Evolutionary conservation across 2,113 vertebrate species (phyloP).

Genomic region (Petrocephalus microphthalmus): DNA sequence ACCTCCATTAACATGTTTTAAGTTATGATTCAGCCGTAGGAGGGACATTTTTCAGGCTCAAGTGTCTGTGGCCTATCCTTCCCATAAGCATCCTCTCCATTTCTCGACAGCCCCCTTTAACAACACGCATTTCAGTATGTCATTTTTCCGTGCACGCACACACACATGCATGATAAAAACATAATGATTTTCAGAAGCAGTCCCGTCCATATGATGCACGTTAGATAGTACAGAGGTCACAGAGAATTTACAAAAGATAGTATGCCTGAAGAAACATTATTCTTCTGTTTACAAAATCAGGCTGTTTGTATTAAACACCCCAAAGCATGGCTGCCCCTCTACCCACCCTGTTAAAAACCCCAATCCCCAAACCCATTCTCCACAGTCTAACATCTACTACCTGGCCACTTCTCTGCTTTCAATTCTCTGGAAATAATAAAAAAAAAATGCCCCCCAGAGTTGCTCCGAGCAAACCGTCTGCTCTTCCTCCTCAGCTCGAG

Average conservation of each 20-base stretch:
- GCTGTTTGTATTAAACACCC: conserved; percentile 46
- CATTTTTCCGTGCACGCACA: conserved; percentile 28
- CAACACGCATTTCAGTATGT: neutral
- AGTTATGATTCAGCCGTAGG: conserved; percentile 23
- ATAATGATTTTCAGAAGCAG: conserved; percentile 42
- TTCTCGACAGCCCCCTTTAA: neutral
- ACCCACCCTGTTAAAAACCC: neutral
- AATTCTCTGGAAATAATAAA: neutral
- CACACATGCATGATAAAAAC: conserved; percentile 51
- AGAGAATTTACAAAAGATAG: conserved; percentile 63
- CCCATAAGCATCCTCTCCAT: conserved; percentile 25
- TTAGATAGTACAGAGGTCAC: conserved; percentile 60
- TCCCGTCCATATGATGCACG: conserved; percentile 59
- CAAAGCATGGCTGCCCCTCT: conserved; percentile 23
- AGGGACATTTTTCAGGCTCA: conserved; percentile 38
- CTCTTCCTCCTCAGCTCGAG: conserved; percentile 35
- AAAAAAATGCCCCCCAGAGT: neutral
- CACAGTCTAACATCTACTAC: conserved; percentile 33
- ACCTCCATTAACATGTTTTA: neutral
- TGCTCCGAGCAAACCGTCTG: conserved; percentile 15
- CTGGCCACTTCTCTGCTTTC: conserved; percentile 8
- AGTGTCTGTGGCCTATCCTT: conserved; percentile 25
- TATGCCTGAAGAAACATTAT: conserved; percentile 50
- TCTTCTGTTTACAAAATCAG: conserved; percentile 42
- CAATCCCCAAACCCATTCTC: conserved; percentile 32